Evolutionary conservation across 2,113 vertebrate species (phyloP).

Genomic region (Catharus minimus): DNA sequence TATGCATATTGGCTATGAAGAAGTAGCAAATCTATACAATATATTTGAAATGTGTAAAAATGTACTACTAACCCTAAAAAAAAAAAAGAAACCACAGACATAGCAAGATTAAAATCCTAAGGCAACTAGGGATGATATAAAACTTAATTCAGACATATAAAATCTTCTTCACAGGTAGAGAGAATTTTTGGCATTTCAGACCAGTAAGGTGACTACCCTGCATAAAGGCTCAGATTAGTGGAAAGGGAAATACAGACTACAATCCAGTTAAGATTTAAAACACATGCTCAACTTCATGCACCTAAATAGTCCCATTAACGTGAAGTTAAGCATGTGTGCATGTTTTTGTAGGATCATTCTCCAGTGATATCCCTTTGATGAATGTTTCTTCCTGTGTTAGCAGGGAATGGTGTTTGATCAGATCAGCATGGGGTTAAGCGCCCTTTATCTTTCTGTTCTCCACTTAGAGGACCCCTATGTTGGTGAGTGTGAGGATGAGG

Average conservation of each 20-base stretch:
- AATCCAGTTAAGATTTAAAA: constrained; percentile 44
- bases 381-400: constrained; percentile 59
- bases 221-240: not conserved
- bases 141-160: constrained; percentile 16
- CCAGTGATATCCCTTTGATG: constrained; percentile 56
- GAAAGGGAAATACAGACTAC: constrained; percentile 31
- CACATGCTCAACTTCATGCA: constrained; percentile 55
- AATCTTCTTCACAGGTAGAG: not conserved
- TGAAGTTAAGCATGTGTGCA: constrained; percentile 45
- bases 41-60: not conserved
- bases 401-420: constrained; percentile 48
- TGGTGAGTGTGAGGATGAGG: not conserved
- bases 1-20: not conserved
- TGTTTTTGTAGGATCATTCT: constrained; percentile 34
- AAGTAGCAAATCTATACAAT: not conserved
- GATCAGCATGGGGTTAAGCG: constrained; percentile 42
- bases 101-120: not conserved
- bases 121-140: not conserved
- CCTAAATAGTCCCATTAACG: constrained; percentile 13
- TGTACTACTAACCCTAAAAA: not conserved
- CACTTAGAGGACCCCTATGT: not conserved
- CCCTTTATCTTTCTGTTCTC: constrained; percentile 25
- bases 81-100: not conserved
- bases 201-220: not conserved
- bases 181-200: constrained; percentile 26